Evolutionary conservation across 2,113 vertebrate species (phyloP), one percentile per base, ranked within the genome.

Genomic region (Mesoclemmys tuberculata): DNA sequence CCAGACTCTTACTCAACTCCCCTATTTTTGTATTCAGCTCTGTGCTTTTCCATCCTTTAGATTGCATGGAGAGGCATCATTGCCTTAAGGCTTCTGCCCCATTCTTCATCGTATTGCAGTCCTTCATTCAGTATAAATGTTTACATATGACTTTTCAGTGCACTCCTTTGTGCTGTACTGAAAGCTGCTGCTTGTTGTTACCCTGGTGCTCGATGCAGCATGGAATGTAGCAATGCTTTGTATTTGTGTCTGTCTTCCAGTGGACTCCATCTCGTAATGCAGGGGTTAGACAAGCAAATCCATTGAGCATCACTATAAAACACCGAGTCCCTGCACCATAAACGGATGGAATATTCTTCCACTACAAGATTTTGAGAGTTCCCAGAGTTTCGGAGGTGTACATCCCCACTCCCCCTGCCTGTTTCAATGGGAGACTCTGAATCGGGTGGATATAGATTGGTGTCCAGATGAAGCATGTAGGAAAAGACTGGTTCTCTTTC

Each of bases 11-110:
- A n/a, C 41, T 87, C 48, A 80, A 1, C 64, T 75, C 74, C 41
- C 12, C 74, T 24, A 24, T 24, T 16, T 85, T 61, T 9, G 46
- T 31, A 51, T 12, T 44, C 71, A 21, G 21, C 44, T 46, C 68
- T 35, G 7, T 64, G 93, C 51, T 71, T 6, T 80, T 92, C 44
- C 77, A 27, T 83, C 0, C 56, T 38, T 46, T n/a, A 35, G 49
- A n/a, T 6, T 0, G 3, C 71, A 14, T 35, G 26, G 0, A 0
- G 0, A 86, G n/a, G 44, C 64, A 11, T 6, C 4, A 8, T 5
- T 8, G 58, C 21, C 80, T 29, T 48, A 55, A 89, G 19, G 38
- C 41, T 2, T 74, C 82, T 93, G 31, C 16, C 89, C 79, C 48
- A 0, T 7, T 16, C 41, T 55, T 56, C 38, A 71, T 38, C 14